Evolutionary conservation across 2,113 vertebrate genomes (phyloP).

Genomic region (Arenaria interpres): DNA sequence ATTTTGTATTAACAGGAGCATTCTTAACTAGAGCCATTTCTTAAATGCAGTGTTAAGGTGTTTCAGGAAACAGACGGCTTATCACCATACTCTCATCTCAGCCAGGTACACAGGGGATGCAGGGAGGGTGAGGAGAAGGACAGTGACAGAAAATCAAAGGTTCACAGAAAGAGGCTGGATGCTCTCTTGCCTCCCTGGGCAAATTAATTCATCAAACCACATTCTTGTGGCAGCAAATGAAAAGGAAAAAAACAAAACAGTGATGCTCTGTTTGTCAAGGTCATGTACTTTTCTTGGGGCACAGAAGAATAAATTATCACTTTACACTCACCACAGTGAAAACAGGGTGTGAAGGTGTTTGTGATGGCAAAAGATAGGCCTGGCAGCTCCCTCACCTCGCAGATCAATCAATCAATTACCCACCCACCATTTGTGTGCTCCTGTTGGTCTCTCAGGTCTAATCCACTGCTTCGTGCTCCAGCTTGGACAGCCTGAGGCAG

Average conservation of each 20-base stretch:
- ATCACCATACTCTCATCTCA: background rate
- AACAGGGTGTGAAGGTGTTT: background rate
- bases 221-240: background rate
- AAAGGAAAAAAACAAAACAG: background rate
- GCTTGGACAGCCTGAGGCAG: background rate
- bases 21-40: background rate
- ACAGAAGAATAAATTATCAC: background rate
- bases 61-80: background rate
- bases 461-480: background rate
- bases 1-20: background rate
- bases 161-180: background rate
- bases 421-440: background rate
- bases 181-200: background rate
- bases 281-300: background rate
- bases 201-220: background rate
- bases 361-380: background rate
- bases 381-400: background rate
- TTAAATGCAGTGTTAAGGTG: background rate
- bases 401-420: background rate
- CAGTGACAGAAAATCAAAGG: conserved; percentile 4
- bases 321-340: background rate
- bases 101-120: background rate
- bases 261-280: background rate
- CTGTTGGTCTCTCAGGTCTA: background rate
- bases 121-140: background rate